Conservation (phyloP, 2,113 vertebrate genomes). For the Macroglossus sobrinus region DNA sequence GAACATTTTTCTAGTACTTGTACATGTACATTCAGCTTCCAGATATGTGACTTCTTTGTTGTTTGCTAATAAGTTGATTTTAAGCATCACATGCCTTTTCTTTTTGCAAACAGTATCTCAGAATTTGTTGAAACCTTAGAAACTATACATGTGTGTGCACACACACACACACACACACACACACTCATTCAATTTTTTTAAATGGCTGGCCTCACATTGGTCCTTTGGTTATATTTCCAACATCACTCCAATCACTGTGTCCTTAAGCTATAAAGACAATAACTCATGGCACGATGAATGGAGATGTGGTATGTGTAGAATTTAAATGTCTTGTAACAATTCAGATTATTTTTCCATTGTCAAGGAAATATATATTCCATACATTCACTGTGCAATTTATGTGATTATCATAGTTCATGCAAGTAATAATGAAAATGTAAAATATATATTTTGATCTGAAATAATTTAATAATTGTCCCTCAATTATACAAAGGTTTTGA, state of each 20-base stretch:
- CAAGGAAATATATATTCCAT: not conserved
- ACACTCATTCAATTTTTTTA: not conserved
- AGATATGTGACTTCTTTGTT: not conserved
- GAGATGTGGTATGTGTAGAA: not conserved
- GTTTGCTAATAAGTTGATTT: not conserved
- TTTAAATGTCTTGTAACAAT: not conserved
- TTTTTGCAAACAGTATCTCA: not conserved
- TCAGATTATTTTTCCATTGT: not conserved
- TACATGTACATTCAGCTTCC: not conserved
- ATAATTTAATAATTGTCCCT: not conserved
- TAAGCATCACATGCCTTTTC: not conserved
- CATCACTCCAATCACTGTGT: not conserved
- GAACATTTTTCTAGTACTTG: not conserved
- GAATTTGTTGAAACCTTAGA: not conserved
- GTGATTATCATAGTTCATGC: not conserved
- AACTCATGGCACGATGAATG: not conserved
- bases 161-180: not conserved
- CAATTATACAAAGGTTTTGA: constrained; percentile 8
- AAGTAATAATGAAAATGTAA: not conserved
- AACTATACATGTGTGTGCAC: not conserved
- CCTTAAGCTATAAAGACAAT: not conserved
- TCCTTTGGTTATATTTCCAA: not conserved
- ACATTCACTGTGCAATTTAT: not conserved
- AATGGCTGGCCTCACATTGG: not conserved
- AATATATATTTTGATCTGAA: not conserved